Evolutionary conservation across 2,113 vertebrate genomes (phyloP).

Genomic region (Heterotis niloticus): DNA sequence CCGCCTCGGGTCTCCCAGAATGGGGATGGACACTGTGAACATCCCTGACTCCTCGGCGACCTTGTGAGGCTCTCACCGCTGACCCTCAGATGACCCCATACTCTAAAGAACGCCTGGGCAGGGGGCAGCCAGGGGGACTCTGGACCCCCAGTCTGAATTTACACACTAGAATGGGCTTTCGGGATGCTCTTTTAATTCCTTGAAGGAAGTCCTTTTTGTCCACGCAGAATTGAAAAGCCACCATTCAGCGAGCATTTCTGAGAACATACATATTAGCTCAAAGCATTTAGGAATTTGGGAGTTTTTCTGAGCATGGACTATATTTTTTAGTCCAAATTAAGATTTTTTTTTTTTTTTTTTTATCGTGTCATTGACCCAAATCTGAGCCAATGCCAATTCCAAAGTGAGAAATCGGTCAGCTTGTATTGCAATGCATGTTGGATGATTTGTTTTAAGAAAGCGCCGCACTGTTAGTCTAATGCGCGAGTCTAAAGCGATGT

Average conservation of each 20-base stretch:
- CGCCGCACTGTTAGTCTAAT: not conserved
- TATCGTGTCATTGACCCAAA: too few species aligned
- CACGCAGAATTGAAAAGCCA: not conserved
- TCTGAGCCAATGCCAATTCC: too few species aligned
- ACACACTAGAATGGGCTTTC: slow-evolving; percentile 9
- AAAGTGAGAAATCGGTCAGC: too few species aligned
- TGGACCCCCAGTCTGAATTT: slow-evolving; percentile 46
- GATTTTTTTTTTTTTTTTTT: too few species aligned
- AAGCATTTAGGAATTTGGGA: too few species aligned
- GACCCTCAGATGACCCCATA: slow-evolving; percentile 70
- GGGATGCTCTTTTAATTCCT: not conserved
- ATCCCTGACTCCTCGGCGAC: slow-evolving; percentile 72
- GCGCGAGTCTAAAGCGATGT: not conserved
- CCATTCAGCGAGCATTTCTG: not conserved
- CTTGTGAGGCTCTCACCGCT: slow-evolving; percentile 63
- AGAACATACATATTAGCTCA: not conserved
- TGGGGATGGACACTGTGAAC: slow-evolving; percentile 63
- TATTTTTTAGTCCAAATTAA: too few species aligned
- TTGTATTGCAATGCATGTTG: too few species aligned
- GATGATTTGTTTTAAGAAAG: not conserved
- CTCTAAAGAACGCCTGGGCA: slow-evolving; percentile 49
- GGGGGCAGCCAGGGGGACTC: slow-evolving; percentile 49
- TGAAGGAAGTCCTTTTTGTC: not conserved
- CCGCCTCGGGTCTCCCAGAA: slow-evolving; percentile 60
- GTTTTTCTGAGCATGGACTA: too few species aligned